Percentiles rank a stretch among this genome's conserved stretches.
phyloP scores from a whole-genome alignment of 2,113 vertebrate genomes.

The Parus major region DNA sequence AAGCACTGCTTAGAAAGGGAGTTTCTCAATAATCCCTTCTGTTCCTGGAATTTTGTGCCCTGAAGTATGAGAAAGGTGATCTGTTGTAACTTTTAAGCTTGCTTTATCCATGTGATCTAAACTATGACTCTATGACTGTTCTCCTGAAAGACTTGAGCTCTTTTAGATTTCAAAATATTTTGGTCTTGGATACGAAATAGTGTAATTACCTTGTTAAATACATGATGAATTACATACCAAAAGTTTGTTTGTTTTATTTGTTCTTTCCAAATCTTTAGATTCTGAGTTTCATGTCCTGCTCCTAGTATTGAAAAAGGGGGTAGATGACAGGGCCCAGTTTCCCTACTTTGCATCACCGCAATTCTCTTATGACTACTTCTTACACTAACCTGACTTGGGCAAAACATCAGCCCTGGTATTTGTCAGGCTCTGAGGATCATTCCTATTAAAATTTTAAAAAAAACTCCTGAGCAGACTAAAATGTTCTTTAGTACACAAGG shows the following conservation, averaged over 20 bases:
- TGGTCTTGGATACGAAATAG: not conserved
- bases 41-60: not conserved
- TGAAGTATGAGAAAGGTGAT: not conserved
- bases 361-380: not conserved
- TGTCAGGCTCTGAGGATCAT: not conserved
- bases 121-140: not conserved
- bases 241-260: not conserved
- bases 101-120: not conserved
- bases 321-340: not conserved
- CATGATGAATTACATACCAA: not conserved
- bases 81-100: not conserved
- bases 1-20: not conserved
- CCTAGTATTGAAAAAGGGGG: not conserved
- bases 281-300: not conserved
- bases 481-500: not conserved
- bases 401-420: not conserved
- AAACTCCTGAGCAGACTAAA: not conserved
- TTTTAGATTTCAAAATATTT: not conserved
- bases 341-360: not conserved
- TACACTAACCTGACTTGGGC: not conserved
- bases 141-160: not conserved
- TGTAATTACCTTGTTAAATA: not conserved
- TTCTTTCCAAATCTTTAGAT: not conserved
- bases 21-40: not conserved
- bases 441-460: not conserved